Evolutionary conservation across 2,888 invertebrate genomes (phyloP), one percentile per base, ranked within the genome.

Genomic region (Drosophila monieri): DNA sequence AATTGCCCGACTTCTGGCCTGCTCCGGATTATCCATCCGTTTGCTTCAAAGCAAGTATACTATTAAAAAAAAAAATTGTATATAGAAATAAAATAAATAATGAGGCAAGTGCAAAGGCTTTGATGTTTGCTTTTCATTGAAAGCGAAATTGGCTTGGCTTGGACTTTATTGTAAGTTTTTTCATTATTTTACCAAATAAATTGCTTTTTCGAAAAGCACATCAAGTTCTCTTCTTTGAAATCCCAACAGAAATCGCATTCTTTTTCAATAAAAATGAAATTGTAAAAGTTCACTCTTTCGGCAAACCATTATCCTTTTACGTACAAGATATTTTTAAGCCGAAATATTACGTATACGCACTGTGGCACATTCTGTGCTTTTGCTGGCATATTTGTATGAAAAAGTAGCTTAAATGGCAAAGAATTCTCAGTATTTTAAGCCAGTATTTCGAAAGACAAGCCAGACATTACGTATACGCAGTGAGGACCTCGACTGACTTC

Each of bases 1-100:
- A 67, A 48, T 48, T 69, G 49, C 30, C 49, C 37, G 15, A 14
- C 14, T 18, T 21, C 44, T 35, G 32, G 32, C 18, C 1, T 44
- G 27, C 30, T 32, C 21, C 5, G 43, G 35, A 57, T 57, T 57
- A 0, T 23, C 21, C 21, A 57, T 39, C 37, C 54, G 27, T 21
- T 57, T 27, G 54, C 57, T 21, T 37, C n/a, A 14, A 23, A 46
- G 25, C 39, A 18, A 41, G 15, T n/a, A 18, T 18, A 18, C 39
- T 15, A 41, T 15, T 41, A 3, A 18, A 41, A 18, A 41, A 41
- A 6, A 27, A 27, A 9, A 27, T 27, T 8, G n/a, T n/a, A 35
- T 35, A n/a, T 9, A 41, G n/a, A 41, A 41, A 41, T 41, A 15
- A 18, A 35, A 35, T n/a, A 12, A n/a, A 35, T 35, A 35, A 35